phyloP scores from a whole-genome alignment of 2,113 vertebrate species.

The Coptodon rendalli region DNA sequence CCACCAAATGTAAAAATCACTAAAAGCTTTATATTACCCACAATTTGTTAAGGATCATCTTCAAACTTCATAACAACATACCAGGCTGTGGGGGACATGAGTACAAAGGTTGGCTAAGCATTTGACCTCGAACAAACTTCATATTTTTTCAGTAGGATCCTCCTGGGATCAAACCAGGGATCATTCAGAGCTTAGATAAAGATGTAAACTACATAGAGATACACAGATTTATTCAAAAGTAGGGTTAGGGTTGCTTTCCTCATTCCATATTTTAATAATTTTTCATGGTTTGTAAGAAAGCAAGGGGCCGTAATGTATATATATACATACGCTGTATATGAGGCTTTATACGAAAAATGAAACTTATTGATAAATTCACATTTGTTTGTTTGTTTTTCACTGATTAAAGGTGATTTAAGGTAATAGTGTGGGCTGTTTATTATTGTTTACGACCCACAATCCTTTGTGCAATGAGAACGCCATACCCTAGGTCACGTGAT shows the following conservation, averaged over 20 bases:
- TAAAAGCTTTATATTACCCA: background rate
- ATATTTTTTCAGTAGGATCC: background rate
- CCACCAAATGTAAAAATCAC: fast-evolving
- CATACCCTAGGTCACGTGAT: conserved; percentile 53
- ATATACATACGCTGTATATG: too few relatives aligned
- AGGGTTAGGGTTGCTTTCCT: background rate
- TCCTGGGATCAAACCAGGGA: background rate
- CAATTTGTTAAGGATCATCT: fast-evolving
- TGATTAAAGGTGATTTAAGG: background rate
- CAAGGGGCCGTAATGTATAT: background rate
- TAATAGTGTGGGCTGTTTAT: background rate
- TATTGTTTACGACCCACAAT: conserved; percentile 41
- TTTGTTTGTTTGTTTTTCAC: background rate
- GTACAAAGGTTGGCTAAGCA: background rate
- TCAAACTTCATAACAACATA: background rate
- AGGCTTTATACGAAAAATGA: background rate
- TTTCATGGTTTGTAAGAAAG: background rate
- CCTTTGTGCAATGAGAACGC: conserved; percentile 6
- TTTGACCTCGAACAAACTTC: background rate
- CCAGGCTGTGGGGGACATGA: background rate
- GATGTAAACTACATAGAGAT: background rate
- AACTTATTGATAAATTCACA: background rate
- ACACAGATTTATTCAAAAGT: background rate
- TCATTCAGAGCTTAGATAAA: background rate
- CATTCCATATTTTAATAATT: background rate